Evolutionary conservation across 2,113 vertebrate species (phyloP).

Genomic region (Gallinago undulata): DNA sequence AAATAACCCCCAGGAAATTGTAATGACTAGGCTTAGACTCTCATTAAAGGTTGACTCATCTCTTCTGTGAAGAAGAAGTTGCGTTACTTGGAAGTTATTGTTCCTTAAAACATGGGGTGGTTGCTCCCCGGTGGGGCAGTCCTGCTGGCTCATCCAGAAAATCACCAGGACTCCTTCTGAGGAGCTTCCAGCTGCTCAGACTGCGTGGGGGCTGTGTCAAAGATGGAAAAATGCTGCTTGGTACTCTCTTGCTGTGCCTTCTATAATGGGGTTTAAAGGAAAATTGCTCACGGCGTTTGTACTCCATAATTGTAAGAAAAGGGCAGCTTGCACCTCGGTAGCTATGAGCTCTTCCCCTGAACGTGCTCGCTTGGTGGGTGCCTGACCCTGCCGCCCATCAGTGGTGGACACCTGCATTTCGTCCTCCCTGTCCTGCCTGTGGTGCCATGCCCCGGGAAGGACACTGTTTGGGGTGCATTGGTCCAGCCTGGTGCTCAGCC

Average conservation of each 20-base stretch:
- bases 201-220: fast-evolving
- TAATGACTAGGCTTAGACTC: background rate
- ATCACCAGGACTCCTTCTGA: background rate
- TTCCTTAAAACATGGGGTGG: background rate
- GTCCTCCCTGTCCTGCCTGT: background rate
- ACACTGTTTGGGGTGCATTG: fast-evolving
- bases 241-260: background rate
- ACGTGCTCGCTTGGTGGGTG: fast-evolving
- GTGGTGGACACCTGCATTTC: background rate
- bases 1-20: background rate
- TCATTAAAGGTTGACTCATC: background rate
- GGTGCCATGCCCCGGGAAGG: background rate
- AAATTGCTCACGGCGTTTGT: background rate
- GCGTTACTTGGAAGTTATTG: background rate
- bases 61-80: background rate
- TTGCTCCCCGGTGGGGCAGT: background rate
- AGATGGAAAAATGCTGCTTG: background rate
- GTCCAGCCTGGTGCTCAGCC: background rate
- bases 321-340: background rate
- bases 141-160: background rate
- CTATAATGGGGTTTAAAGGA: background rate
- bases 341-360: background rate
- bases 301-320: background rate
- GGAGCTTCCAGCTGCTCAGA: background rate
- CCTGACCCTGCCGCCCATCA: background rate